Evolutionary conservation across 1,140 invertebrate species (phyloP).

Genomic region (Drosophila burlai): DNA sequence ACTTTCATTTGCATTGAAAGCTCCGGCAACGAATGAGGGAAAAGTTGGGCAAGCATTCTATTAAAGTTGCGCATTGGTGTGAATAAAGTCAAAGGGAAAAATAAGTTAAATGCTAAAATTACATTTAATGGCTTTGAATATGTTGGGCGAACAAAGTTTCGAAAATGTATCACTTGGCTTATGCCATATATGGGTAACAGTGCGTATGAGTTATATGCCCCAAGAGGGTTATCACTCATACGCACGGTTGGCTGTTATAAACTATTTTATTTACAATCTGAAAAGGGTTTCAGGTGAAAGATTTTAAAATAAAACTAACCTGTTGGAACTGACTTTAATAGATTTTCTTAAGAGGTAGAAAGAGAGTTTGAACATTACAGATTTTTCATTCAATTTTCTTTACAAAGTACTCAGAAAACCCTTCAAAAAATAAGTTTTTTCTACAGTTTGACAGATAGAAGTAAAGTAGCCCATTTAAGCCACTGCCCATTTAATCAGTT

Average conservation of each 20-base stretch:
- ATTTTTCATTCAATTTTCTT: neutral
- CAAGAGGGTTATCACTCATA: constrained; percentile 2
- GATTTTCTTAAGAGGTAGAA: neutral
- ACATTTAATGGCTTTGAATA: constrained; percentile 5
- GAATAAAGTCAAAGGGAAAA: constrained; percentile 1
- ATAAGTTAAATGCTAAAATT: constrained; percentile 6
- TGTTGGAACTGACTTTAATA: neutral
- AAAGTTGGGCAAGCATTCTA: constrained; percentile 18
- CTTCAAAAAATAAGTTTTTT: neutral
- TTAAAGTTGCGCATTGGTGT: constrained; percentile 15
- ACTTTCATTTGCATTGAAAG: constrained; percentile 42
- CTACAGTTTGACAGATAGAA: neutral
- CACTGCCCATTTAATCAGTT: constrained; percentile 20
- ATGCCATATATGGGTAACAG: constrained; percentile 3
- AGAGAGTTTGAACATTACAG: neutral
- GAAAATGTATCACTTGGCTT: neutral
- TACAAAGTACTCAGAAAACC: neutral
- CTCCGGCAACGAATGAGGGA: neutral
- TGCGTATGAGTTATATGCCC: constrained; percentile 29
- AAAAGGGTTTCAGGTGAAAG: neutral
- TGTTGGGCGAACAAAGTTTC: constrained; percentile 7
- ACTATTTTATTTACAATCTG: constrained; percentile 2
- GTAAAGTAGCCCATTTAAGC: constrained; percentile 5
- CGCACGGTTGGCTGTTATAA: neutral
- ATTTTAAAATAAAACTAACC: neutral